Percentiles rank a stretch among this genome's conserved stretches.
Evolutionary conservation across 2,113 vertebrate species (phyloP).

Genomic region (Calcarius ornatus): DNA sequence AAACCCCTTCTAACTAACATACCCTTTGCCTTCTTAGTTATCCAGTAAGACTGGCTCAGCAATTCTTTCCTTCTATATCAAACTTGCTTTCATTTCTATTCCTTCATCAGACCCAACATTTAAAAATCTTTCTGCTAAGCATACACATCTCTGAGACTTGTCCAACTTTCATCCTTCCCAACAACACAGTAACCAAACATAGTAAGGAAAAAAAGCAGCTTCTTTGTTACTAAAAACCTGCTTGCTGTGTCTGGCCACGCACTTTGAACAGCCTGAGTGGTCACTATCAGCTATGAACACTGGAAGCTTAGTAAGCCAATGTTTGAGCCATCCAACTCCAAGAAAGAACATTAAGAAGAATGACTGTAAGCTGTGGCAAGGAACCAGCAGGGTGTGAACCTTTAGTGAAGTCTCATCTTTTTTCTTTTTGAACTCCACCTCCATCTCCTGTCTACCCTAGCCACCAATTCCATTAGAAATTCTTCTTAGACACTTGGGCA

Average conservation of each 20-base stretch:
- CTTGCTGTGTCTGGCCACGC: neutral
- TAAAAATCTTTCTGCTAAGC: too few species aligned
- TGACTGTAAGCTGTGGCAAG: neutral
- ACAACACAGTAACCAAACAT: neutral
- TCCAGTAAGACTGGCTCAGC: too few species aligned
- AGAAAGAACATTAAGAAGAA: neutral
- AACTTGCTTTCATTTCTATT: too few species aligned
- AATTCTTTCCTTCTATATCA: too few species aligned
- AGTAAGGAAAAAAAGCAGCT: neutral
- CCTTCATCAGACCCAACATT: too few species aligned
- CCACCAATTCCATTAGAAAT: neutral
- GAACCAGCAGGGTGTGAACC: neutral
- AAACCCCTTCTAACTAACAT: too few species aligned
- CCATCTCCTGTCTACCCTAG: neutral
- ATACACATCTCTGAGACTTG: too few species aligned
- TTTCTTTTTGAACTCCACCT: neutral
- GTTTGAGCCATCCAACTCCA: neutral
- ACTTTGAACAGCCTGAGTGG: neutral
- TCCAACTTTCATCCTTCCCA: too few species aligned
- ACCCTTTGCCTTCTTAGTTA: too few species aligned
- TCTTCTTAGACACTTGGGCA: neutral
- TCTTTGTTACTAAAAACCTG: neutral
- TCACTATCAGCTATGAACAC: neutral
- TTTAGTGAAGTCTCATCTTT: neutral
- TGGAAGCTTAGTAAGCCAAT: neutral